Conservation (phyloP, 2,888 invertebrate species). For the Eupithecia tripunctaria region DNA sequence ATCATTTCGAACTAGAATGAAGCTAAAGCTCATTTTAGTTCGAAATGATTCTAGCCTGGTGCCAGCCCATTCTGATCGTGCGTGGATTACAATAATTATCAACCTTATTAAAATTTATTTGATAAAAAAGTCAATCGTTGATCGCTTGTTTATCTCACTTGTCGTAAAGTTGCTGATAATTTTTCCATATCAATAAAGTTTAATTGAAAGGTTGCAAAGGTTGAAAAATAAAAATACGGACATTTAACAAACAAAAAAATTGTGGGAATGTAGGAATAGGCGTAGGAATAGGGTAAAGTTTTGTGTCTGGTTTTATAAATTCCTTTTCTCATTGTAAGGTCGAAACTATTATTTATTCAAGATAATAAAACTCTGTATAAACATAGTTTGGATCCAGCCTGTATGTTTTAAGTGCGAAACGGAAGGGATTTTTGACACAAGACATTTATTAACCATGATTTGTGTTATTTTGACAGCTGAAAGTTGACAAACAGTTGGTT, state of each 20-base stretch:
- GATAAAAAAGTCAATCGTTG: neutral
- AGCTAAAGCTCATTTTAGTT: neutral
- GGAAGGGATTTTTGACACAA: neutral
- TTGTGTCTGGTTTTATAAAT: too few species aligned
- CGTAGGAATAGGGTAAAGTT: too few species aligned
- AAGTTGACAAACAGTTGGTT: too few species aligned
- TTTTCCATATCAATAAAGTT: neutral
- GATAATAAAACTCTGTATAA: neutral
- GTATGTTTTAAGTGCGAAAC: too few species aligned
- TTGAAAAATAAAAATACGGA: too few species aligned
- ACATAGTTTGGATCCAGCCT: too few species aligned
- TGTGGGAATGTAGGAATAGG: too few species aligned
- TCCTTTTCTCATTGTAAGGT: too few species aligned
- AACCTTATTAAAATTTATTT: neutral
- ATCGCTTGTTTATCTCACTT: neutral
- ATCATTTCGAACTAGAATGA: too few species aligned
- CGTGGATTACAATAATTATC: neutral
- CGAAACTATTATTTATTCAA: neutral
- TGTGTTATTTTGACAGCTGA: neutral
- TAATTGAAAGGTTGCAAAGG: neutral
- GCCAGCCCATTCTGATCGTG: neutral
- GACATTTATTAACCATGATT: too few species aligned
- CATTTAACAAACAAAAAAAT: too few species aligned
- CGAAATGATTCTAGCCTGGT: neutral
- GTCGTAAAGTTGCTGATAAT: constrained; percentile 8